A percentile compares a stretch with the other conserved stretches of the same genome.
Conservation (phyloP, 2,113 vertebrate genomes). For the Odocoileus hemionus region DNA sequence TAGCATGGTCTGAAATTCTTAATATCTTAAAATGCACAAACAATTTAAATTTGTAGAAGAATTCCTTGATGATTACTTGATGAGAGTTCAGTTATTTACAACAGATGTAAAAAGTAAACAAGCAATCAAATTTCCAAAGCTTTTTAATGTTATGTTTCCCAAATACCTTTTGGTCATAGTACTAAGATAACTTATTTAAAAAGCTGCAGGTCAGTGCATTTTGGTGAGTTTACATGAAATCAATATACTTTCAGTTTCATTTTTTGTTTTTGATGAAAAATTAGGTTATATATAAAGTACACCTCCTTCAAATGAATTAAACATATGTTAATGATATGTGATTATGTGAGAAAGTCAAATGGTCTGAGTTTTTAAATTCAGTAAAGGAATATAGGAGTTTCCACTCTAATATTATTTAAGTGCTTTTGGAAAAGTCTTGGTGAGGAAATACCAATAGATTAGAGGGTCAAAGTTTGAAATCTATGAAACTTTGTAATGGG, state of each 20-base stretch:
- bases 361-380: not conserved
- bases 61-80: not conserved
- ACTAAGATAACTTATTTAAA: not conserved
- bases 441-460: not conserved
- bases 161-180: not conserved
- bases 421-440: not conserved
- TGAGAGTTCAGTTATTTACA: not conserved
- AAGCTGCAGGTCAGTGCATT: not conserved
- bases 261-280: not conserved
- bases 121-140: not conserved
- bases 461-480: not conserved
- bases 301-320: not conserved
- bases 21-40: slow-evolving; percentile 5
- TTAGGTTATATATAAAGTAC: not conserved
- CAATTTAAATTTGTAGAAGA: not conserved
- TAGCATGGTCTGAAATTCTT: not conserved
- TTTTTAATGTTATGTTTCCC: not conserved
- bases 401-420: not conserved
- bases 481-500: not conserved
- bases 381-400: not conserved
- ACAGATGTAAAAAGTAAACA: not conserved
- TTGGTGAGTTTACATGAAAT: not conserved
- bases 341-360: not conserved
- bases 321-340: not conserved
- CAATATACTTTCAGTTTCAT: not conserved